These are phyloP conservation scores for Acleris sparsana DNA, from an alignment of 2,888 invertebrate species.

Conservation along the genomic window DNA sequence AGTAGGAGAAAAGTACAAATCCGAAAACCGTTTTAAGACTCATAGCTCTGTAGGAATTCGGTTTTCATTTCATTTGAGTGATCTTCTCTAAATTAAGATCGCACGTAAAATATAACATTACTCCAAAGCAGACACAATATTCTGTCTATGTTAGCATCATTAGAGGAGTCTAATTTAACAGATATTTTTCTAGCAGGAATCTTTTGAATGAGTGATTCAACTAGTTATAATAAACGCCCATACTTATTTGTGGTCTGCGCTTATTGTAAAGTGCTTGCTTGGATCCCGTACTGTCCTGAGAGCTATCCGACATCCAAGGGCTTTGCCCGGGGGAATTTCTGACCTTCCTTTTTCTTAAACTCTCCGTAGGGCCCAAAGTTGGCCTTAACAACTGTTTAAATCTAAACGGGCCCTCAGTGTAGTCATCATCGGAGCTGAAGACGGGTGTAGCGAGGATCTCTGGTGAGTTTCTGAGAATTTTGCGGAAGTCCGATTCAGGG, in stretches of 20 bases:
- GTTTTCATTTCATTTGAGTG: too few relatives aligned
- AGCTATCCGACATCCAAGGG: constrained; percentile 79
- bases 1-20: too few relatives aligned
- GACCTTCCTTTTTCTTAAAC: constrained; percentile 86
- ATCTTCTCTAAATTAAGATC: too few relatives aligned
- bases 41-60: too few relatives aligned
- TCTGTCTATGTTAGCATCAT: too few relatives aligned
- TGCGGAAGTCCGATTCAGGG: constrained; percentile 75
- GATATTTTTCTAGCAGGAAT: too few relatives aligned
- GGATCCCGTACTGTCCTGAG: constrained; percentile 73
- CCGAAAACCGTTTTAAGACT: too few relatives aligned
- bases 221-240: constrained; percentile 77
- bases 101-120: too few relatives aligned
- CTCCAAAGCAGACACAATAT: too few relatives aligned
- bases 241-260: constrained; percentile 76
- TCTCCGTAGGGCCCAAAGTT: constrained; percentile 87
- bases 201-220: not conserved
- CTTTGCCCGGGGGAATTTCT: constrained; percentile 71
- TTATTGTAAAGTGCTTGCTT: constrained; percentile 70
- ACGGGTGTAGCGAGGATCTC: constrained; percentile 76
- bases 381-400: constrained; percentile 86
- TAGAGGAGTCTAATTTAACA: too few relatives aligned
- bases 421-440: constrained; percentile 79
- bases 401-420: constrained; percentile 86
- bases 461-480: constrained; percentile 76